Percentiles rank a stretch among this genome's conserved stretches.
These are phyloP conservation scores for Ophion obscuratus DNA, from an alignment of 2,888 invertebrate genomes.

Conservation along the genomic window DNA sequence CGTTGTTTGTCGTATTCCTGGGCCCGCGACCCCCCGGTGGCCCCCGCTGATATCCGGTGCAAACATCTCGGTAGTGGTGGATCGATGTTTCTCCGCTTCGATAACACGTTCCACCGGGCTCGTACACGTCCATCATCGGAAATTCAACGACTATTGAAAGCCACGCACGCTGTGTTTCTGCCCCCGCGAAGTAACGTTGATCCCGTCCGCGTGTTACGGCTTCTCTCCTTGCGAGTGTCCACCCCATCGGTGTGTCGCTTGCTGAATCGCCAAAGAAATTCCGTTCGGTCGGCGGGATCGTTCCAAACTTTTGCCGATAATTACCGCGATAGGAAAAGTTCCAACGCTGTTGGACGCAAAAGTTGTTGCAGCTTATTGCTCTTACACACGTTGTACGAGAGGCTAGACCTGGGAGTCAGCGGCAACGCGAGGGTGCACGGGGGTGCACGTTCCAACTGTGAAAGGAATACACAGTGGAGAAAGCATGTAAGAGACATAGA, in stretches of 20 bases:
- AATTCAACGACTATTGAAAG: constrained; percentile 43
- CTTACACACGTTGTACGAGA: constrained; percentile 32
- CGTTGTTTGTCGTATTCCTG: constrained; percentile 51
- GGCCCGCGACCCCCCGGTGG: constrained; percentile 19
- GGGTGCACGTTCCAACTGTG: constrained; percentile 16
- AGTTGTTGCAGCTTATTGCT: constrained; percentile 64
- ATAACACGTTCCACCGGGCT: constrained; percentile 55
- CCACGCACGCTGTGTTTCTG: constrained; percentile 44
- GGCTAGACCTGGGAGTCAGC: constrained; percentile 8
- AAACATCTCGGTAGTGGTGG: constrained; percentile 21
- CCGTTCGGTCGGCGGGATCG: constrained; percentile 29
- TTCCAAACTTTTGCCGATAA: constrained; percentile 68
- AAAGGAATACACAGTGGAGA: constrained; percentile 54
- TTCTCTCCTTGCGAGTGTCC: constrained; percentile 15
- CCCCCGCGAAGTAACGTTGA: constrained; percentile 46
- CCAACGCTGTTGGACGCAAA: constrained; percentile 57
- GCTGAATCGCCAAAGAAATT: constrained; percentile 53
- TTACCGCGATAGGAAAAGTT: constrained; percentile 72
- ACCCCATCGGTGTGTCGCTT: constrained; percentile 8
- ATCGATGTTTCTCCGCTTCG: constrained; percentile 60
- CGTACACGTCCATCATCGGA: constrained; percentile 52
- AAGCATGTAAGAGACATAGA: no score
- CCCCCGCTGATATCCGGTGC: constrained; percentile 49
- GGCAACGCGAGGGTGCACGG: constrained; percentile 3
- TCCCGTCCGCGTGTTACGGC: constrained; percentile 29